These are phyloP conservation scores for Teleogryllus occipitalis DNA, from an alignment of 1,140 invertebrate species.

Conservation along the genomic window DNA sequence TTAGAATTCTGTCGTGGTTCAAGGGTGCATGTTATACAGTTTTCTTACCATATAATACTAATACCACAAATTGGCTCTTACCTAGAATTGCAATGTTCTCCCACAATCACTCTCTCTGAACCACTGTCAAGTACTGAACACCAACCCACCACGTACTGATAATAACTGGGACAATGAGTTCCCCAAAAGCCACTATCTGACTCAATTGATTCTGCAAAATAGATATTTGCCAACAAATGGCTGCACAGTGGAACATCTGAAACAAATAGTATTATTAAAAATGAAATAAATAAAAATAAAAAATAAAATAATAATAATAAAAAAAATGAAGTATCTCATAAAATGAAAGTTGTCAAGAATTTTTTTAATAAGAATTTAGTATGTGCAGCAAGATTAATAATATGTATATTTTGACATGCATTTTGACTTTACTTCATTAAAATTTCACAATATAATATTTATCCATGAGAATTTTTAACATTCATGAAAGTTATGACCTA, in stretches of 20 bases:
- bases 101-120: not conserved
- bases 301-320: not conserved
- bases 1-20: not conserved
- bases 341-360: too few species aligned
- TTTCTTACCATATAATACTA: not conserved
- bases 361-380: too few species aligned
- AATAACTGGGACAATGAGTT: slow-evolving; percentile 10
- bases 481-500: too few species aligned
- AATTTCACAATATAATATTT: too few species aligned
- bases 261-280: not conserved
- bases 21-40: not conserved
- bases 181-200: slow-evolving; percentile 20
- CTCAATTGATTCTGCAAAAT: slow-evolving; percentile 48
- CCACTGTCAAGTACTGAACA: not conserved
- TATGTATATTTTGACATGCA: too few species aligned
- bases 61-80: slow-evolving; percentile 8
- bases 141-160: slow-evolving; percentile 12
- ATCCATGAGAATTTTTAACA: too few species aligned
- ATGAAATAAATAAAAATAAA: not conserved
- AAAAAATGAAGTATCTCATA: not conserved
- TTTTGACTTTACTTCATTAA: too few species aligned
- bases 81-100: slow-evolving; percentile 12
- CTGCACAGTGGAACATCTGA: slow-evolving; percentile 36
- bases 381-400: too few species aligned
- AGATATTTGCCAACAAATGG: slow-evolving; percentile 42